Percentiles rank a stretch among this genome's conserved stretches.
Conservation (phyloP, 1,140 invertebrate genomes). For the Hypothenemus hampei region DNA sequence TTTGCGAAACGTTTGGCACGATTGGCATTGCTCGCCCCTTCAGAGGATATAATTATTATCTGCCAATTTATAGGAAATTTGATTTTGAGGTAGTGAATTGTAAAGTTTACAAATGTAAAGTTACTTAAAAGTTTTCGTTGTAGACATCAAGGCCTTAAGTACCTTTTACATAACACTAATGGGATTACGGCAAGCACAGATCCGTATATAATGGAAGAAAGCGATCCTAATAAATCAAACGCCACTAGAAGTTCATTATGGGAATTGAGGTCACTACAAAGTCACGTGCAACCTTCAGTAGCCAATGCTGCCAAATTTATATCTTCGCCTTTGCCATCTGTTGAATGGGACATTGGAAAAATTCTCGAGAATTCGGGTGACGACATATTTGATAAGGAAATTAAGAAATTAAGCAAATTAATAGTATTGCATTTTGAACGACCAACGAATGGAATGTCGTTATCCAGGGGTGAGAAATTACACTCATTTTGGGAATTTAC, state of each 20-base stretch:
- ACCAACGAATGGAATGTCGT: conserved; percentile 47
- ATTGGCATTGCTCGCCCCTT: conserved; percentile 73
- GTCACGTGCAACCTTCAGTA: conserved; percentile 69
- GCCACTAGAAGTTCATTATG: conserved; percentile 86
- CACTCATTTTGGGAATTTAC: conserved; percentile 50
- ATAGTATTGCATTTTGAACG: conserved; percentile 60
- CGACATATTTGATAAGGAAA: conserved; percentile 59
- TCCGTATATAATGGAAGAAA: conserved; percentile 77
- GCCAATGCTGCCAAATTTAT: conserved; percentile 66
- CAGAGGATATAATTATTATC: conserved; percentile 73
- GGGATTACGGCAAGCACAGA: conserved; percentile 59
- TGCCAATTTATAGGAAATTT: conserved; percentile 83
- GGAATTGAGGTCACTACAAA: conserved; percentile 77
- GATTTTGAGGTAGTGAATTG: conserved; percentile 56
- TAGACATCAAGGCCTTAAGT: conserved; percentile 73
- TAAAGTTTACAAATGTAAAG: neutral
- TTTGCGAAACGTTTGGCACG: conserved; percentile 87
- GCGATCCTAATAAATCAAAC: conserved; percentile 68
- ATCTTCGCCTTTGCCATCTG: conserved; percentile 54
- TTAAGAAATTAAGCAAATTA: conserved; percentile 57
- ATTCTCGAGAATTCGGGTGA: conserved; percentile 38
- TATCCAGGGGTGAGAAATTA: conserved; percentile 50
- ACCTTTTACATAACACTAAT: conserved; percentile 61
- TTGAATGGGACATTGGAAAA: conserved; percentile 62
- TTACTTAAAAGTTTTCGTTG: conserved; percentile 1